Evolutionary conservation across 2,797 vertebrate genomes (phyloP).

Genomic region (Naso thynnoides): DNA sequence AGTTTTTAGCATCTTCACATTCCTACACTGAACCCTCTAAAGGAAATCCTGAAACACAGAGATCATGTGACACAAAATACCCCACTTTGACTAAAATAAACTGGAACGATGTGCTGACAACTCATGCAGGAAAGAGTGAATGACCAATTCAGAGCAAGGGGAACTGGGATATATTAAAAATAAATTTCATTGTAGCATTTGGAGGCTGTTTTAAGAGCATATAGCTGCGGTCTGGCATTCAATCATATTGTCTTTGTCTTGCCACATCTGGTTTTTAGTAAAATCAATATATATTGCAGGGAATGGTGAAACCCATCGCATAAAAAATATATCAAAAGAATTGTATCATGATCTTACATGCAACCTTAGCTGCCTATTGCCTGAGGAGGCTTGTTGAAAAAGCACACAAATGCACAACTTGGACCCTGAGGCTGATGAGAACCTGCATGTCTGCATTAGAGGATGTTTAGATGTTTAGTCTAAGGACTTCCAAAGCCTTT

Average conservation of each 20-base stretch:
- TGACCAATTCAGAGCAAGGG: conserved; percentile 12
- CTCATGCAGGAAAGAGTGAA: conserved; percentile 28
- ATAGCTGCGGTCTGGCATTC: conserved; percentile 13
- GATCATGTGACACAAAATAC: neutral
- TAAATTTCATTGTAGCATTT: conserved; percentile 7
- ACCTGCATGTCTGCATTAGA: conserved; percentile 55
- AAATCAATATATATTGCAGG: conserved; percentile 15
- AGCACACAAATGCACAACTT: conserved; percentile 38
- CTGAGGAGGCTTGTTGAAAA: conserved; percentile 39
- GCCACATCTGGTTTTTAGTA: conserved; percentile 19
- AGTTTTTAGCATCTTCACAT: neutral
- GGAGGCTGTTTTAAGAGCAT: conserved; percentile 13
- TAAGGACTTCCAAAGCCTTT: conserved; percentile 54
- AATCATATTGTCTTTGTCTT: neutral
- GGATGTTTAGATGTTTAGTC: conserved; percentile 79
- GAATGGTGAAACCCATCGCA: neutral
- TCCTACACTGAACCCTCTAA: neutral
- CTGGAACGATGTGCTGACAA: conserved; percentile 35
- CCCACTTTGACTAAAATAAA: conserved; percentile 27
- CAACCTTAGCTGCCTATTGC: conserved; percentile 16
- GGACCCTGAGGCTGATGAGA: conserved; percentile 46
- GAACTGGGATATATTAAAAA: conserved; percentile 22
- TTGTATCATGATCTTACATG: neutral
- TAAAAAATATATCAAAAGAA: conserved; percentile 8
- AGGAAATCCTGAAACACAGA: neutral